phyloP scores from a whole-genome alignment of 37 sponge, comb jelly and placozoan genomes.

The Axinella damicornis region DNA sequence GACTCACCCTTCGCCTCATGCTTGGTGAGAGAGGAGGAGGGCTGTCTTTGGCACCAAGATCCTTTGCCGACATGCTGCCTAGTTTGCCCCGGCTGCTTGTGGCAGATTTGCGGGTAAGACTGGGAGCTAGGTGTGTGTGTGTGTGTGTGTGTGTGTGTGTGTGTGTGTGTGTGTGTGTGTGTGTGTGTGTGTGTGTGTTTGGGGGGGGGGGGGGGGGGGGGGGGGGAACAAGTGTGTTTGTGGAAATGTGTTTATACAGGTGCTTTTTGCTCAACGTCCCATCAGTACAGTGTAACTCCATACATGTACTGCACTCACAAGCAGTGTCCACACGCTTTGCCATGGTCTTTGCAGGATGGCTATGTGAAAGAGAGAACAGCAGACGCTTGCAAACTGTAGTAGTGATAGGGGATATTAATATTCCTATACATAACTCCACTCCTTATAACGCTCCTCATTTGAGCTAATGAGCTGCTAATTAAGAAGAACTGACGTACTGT shows the following conservation, averaged over 20 bases:
- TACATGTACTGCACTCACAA: slow-evolving; percentile 37
- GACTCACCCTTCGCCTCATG: slow-evolving; percentile 31
- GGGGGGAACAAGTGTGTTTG: too few relatives aligned
- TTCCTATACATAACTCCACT: not conserved
- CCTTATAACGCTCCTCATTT: too few relatives aligned
- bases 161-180: too few relatives aligned
- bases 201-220: too few relatives aligned
- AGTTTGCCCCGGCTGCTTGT: not conserved
- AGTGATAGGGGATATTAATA: too few relatives aligned
- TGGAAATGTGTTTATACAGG: not conserved
- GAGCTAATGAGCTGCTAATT: too few relatives aligned
- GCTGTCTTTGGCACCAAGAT: not conserved
- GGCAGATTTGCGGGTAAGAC: not conserved
- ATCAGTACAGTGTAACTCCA: not conserved
- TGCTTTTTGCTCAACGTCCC: not conserved
- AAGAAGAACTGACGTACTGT: slow-evolving; percentile 76
- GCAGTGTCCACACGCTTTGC: slow-evolving; percentile 36
- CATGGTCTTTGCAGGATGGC: slow-evolving; percentile 47
- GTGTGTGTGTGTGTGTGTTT: too few relatives aligned
- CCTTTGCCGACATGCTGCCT: not conserved
- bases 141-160: not conserved
- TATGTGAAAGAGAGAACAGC: not conserved
- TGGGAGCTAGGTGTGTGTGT: not conserved
- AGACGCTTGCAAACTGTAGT: too few relatives aligned
- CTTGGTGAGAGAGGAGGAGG: slow-evolving; percentile 47